phyloP scores from a whole-genome alignment of 2,113 vertebrate genomes.

The Chiloscyllium plagiosum region DNA sequence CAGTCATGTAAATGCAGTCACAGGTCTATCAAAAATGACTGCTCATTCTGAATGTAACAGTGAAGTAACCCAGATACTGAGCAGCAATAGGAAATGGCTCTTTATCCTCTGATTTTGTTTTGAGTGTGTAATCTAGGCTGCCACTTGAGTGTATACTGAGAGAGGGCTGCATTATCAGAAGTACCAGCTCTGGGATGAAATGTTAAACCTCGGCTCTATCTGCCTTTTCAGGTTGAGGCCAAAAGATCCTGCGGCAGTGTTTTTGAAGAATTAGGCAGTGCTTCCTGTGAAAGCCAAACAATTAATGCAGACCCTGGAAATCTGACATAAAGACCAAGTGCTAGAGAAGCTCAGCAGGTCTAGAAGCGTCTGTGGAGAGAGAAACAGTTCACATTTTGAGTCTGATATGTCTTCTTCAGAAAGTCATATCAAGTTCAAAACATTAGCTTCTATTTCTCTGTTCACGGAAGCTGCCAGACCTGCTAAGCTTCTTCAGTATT shows the following conservation, averaged over 20 bases:
- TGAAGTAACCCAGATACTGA: neutral
- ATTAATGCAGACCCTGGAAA: no score
- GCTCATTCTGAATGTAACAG: neutral
- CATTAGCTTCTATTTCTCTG: no score
- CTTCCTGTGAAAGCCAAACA: neutral
- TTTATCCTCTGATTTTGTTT: neutral
- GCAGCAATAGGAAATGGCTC: neutral
- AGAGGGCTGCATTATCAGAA: neutral
- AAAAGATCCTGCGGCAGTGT: neutral
- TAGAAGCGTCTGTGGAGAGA: no score
- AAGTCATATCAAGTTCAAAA: no score
- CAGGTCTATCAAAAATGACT: neutral
- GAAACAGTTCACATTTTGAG: no score
- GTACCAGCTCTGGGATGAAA: neutral
- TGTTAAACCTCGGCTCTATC: neutral
- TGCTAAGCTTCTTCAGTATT: no score
- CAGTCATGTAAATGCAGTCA: neutral
- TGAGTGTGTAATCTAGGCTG: neutral
- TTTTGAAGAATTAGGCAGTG: neutral
- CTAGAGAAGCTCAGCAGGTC: no score
- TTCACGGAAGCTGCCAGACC: no score
- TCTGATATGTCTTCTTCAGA: no score
- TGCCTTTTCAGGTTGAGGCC: neutral
- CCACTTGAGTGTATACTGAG: neutral
- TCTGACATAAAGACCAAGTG: no score